These are phyloP conservation scores for Serinus canaria DNA, from an alignment of 2,113 vertebrate species.

Conservation along the genomic window DNA sequence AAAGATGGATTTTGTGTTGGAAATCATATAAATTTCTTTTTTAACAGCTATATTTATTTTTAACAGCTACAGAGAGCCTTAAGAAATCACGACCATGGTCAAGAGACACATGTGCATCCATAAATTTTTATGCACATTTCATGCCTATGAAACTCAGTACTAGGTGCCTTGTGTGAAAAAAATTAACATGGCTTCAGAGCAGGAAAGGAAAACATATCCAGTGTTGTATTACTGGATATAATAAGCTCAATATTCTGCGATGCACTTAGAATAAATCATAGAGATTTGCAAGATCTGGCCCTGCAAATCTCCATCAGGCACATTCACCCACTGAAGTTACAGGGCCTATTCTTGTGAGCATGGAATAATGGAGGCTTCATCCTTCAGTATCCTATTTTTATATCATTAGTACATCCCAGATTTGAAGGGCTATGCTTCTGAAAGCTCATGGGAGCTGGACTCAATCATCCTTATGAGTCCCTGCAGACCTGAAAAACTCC, in stretches of 20 bases:
- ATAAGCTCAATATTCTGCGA: neutral
- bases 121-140: neutral
- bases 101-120: neutral
- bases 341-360: neutral
- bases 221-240: neutral
- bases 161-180: neutral
- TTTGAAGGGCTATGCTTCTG: neutral
- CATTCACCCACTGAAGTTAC: neutral
- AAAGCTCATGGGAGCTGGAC: neutral
- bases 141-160: neutral
- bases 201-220: neutral
- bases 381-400: neutral
- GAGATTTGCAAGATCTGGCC: neutral
- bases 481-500: neutral
- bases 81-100: neutral
- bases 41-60: neutral
- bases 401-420: neutral
- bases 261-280: neutral
- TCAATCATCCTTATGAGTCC: neutral
- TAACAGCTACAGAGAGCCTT: neutral
- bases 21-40: neutral
- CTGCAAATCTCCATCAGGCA: neutral
- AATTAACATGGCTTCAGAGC: neutral
- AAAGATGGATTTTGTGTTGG: neutral
- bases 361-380: neutral